Conservation (phyloP, 2,797 vertebrate species). For the Lindbergichthys nudifrons region DNA sequence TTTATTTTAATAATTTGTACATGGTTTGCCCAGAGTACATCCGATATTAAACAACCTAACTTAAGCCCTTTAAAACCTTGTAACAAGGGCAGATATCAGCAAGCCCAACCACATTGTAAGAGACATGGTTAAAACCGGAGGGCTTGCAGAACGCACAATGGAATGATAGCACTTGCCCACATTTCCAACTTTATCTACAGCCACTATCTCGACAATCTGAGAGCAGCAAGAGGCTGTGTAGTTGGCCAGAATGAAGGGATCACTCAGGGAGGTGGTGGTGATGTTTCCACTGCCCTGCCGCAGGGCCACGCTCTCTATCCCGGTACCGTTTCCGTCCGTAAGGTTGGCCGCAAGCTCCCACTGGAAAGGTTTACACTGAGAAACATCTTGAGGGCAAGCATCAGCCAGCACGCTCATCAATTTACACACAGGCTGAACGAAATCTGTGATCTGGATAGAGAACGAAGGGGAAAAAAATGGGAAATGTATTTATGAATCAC, state of each 20-base stretch:
- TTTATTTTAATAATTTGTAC: neutral
- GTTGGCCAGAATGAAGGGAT: conserved; percentile 28
- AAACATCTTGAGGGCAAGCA: conserved; percentile 62
- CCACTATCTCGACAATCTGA: conserved; percentile 70
- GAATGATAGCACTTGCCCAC: conserved; percentile 79
- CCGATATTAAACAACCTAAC: neutral
- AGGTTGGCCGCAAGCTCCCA: conserved; percentile 78
- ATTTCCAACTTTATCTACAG: conserved; percentile 79
- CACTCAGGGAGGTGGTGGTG: conserved; percentile 2
- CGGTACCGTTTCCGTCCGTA: conserved; percentile 77
- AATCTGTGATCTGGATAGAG: conserved; percentile 78
- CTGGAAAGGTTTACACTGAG: conserved; percentile 58
- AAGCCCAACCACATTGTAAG: conserved; percentile 71
- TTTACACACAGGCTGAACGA: conserved; percentile 71
- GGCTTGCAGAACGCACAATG: conserved; percentile 51
- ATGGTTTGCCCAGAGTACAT: neutral
- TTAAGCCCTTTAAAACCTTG: conserved; percentile 15
- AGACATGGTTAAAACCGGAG: conserved; percentile 49
- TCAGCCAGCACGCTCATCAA: conserved; percentile 32
- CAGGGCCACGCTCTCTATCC: conserved; percentile 64
- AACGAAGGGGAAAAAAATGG: neutral
- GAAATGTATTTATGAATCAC: neutral
- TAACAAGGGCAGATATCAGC: conserved; percentile 47
- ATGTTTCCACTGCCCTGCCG: conserved; percentile 70
- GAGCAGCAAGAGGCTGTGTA: conserved; percentile 83